Conservation (phyloP, 2,797 vertebrate genomes). For the Ispidina lecontei region DNA sequence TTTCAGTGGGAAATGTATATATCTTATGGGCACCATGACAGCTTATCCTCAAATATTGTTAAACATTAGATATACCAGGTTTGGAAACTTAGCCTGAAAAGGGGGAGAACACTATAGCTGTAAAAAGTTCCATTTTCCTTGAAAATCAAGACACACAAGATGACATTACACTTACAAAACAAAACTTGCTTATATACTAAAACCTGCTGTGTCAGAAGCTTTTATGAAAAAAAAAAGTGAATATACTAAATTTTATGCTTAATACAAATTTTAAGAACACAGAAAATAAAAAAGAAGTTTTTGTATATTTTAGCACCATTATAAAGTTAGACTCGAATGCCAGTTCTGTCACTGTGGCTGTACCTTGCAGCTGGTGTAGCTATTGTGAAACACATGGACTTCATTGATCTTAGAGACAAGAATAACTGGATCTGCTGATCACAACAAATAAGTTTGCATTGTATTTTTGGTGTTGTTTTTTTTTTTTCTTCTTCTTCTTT, state of each 20-base stretch:
- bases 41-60: neutral
- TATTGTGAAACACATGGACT: neutral
- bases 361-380: constrained; percentile 21
- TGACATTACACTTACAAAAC: constrained; percentile 1
- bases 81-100: constrained; percentile 20
- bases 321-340: constrained; percentile 17
- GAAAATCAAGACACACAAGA: neutral
- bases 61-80: neutral
- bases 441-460: neutral
- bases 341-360: neutral
- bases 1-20: constrained; percentile 22
- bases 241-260: constrained; percentile 36
- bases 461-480: neutral
- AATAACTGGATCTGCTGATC: neutral
- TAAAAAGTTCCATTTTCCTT: neutral
- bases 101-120: neutral
- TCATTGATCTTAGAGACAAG: constrained; percentile 36
- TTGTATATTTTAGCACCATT: constrained; percentile 76
- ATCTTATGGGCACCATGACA: neutral
- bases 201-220: neutral
- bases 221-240: constrained; percentile 13
- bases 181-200: neutral
- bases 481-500: neutral
- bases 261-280: constrained; percentile 56
- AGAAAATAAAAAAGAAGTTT: constrained; percentile 55